A percentile compares a stretch with the other conserved stretches of the same genome.
Evolutionary conservation across 2,113 vertebrate genomes (phyloP).

Genomic region (Nicator chloris): DNA sequence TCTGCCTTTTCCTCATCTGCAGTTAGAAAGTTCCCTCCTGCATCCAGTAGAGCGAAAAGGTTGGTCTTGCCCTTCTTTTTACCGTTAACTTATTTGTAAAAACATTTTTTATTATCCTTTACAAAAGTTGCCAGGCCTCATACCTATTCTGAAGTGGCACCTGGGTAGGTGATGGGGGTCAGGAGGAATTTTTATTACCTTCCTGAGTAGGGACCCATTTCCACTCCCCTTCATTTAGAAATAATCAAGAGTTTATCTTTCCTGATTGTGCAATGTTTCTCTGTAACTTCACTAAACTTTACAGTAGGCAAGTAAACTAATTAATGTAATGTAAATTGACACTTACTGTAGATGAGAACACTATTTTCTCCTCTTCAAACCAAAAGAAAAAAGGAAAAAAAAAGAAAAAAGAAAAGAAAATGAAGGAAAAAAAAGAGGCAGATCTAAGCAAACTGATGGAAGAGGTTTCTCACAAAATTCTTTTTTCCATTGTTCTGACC

Average conservation of each 20-base stretch:
- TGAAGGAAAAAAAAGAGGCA: background rate
- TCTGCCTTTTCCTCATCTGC: too few species aligned
- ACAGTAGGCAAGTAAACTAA: background rate
- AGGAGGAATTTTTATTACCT: background rate
- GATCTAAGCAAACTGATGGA: background rate
- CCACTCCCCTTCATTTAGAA: background rate
- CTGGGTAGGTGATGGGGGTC: background rate
- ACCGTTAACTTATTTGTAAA: too few species aligned
- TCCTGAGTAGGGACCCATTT: background rate
- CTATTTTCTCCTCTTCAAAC: background rate
- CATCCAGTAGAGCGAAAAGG: too few species aligned
- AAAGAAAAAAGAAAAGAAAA: background rate
- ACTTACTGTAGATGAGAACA: background rate
- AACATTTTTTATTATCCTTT: too few species aligned
- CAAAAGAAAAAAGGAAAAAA: too few species aligned
- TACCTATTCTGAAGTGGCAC: background rate
- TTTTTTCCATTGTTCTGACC: background rate
- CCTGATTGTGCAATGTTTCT: background rate
- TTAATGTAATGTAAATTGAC: background rate
- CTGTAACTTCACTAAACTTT: background rate
- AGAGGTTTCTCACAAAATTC: background rate
- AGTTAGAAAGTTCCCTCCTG: too few species aligned
- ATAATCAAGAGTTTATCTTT: background rate
- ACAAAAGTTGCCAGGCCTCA: background rate
- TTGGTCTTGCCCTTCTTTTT: too few species aligned